Conservation (phyloP, 2,888 invertebrate species). For the Ochropleura leucogaster region DNA sequence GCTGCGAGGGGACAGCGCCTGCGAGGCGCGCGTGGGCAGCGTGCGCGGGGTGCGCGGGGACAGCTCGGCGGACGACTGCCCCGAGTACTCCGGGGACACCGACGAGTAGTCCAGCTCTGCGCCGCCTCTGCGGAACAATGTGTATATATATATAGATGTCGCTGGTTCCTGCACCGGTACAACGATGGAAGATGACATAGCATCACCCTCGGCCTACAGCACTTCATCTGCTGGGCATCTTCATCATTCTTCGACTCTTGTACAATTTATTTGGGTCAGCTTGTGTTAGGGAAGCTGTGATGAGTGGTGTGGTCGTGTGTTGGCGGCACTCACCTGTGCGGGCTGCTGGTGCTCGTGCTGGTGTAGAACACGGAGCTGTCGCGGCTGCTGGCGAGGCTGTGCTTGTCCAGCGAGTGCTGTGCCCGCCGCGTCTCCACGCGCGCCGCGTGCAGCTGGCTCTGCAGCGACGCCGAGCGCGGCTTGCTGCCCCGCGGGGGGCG, state of each 20-base stretch:
- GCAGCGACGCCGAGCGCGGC: constrained; percentile 76
- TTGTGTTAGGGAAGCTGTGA: background rate
- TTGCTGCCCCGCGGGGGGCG: constrained; percentile 65
- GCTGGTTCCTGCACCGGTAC: background rate
- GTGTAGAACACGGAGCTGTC: constrained; percentile 74
- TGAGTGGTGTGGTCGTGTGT: background rate
- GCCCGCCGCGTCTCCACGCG: constrained; percentile 58
- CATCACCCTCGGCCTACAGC: background rate
- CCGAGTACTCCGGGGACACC: constrained; percentile 84
- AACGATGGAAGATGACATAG: background rate
- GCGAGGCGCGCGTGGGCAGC: constrained; percentile 32
- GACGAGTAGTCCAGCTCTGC: constrained; percentile 84
- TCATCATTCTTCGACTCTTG: background rate
- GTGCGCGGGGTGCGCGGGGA: constrained; percentile 69
- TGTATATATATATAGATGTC: background rate
- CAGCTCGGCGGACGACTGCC: constrained; percentile 79
- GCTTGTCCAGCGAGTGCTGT: constrained; percentile 61
- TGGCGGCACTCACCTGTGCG: constrained; percentile 64
- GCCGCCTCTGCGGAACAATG: constrained; percentile 68
- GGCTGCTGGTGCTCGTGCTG: constrained; percentile 70
- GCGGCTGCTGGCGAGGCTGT: constrained; percentile 70
- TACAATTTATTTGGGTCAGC: background rate
- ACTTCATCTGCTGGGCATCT: background rate
- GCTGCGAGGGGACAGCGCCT: constrained; percentile 74
- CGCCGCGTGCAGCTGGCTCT: constrained; percentile 66